phyloP scores from a whole-genome alignment of 2,113 vertebrate genomes.

The Chamaetylas fuelleborni region DNA sequence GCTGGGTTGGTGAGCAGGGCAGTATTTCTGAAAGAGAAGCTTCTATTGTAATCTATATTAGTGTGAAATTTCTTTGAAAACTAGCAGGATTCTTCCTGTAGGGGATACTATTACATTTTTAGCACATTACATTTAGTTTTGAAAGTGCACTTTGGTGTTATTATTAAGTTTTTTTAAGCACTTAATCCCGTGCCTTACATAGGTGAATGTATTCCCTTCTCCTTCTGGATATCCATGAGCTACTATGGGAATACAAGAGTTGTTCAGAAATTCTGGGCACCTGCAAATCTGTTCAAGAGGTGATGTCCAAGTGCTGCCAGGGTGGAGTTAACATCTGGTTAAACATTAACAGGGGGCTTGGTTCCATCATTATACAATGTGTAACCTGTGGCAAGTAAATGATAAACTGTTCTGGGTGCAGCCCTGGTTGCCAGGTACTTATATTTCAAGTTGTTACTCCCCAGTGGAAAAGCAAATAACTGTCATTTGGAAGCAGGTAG shows the following conservation, averaged over 20 bases:
- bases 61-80: not conserved
- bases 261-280: not conserved
- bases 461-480: not conserved
- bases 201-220: not conserved
- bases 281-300: not conserved
- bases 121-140: not conserved
- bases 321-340: not conserved
- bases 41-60: not conserved
- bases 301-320: not conserved
- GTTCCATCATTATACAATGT: conserved; percentile 17
- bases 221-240: fast-evolving
- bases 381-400: conserved; percentile 12
- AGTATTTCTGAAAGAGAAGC: not conserved
- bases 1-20: not conserved
- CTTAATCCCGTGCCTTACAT: not conserved
- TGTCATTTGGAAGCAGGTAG: not conserved
- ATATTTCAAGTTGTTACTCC: not conserved
- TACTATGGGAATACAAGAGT: not conserved
- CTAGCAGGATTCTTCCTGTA: not conserved
- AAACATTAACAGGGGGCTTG: not conserved
- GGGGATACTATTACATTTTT: not conserved
- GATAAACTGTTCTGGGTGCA: conserved; percentile 20
- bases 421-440: not conserved
- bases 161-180: not conserved
- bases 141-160: not conserved